Evolutionary conservation across 2,113 vertebrate genomes (phyloP).

Genomic region (Genyomyrus donnyi): DNA sequence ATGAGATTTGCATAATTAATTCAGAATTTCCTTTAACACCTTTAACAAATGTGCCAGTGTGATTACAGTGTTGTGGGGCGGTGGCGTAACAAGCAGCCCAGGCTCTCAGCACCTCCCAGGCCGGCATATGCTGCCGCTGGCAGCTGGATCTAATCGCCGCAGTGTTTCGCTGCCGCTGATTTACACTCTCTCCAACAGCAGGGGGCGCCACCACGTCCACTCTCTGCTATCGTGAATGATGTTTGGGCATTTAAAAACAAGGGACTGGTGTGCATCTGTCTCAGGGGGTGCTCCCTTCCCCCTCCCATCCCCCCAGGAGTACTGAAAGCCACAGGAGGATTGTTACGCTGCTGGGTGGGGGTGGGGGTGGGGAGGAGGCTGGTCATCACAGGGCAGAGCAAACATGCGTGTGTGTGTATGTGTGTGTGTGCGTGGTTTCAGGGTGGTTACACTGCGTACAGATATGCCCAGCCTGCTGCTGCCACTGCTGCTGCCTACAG

Average conservation of each 20-base stretch:
- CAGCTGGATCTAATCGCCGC: not conserved
- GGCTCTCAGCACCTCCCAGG: slow-evolving; percentile 7
- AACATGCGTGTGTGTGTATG: not conserved
- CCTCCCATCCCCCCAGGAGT: not conserved
- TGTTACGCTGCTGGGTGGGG: not conserved
- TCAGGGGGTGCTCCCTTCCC: not conserved
- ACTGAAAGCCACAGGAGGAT: not conserved
- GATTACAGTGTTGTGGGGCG: slow-evolving; percentile 21
- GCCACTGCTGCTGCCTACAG: slow-evolving; percentile 93
- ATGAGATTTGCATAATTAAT: slow-evolving; percentile 53
- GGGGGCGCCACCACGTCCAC: not conserved
- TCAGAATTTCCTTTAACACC: slow-evolving; percentile 40
- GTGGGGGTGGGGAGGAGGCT: not conserved
- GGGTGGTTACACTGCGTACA: slow-evolving; percentile 94
- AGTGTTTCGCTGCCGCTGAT: not conserved
- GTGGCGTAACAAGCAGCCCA: not conserved
- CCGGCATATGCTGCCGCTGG: not conserved
- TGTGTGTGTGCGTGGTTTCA: slow-evolving; percentile 52
- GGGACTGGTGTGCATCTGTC: not conserved
- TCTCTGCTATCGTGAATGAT: not conserved
- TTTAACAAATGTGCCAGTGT: slow-evolving; percentile 39
- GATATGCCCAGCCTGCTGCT: slow-evolving; percentile 91
- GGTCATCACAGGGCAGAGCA: not conserved
- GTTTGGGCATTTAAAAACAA: not conserved
- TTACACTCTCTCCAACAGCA: not conserved